phyloP scores from a whole-genome alignment of 2,113 vertebrate genomes.

The Apus apus region DNA sequence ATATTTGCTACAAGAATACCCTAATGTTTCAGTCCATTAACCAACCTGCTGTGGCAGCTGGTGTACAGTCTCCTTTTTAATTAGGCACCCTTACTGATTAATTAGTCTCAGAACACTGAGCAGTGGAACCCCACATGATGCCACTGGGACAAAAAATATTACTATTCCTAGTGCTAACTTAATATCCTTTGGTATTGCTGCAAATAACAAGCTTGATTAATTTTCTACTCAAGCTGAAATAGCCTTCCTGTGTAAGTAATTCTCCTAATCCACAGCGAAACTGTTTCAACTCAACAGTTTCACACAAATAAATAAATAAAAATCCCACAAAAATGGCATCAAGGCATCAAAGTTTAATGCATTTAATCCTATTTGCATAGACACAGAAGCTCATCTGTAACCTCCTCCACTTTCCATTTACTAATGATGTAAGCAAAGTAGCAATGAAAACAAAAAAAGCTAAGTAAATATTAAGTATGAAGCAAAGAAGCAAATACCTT shows the following conservation, averaged over 20 bases:
- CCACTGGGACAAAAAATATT: constrained; percentile 32
- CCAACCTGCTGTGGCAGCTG: constrained; percentile 60
- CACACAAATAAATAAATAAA: neutral
- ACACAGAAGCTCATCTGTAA: neutral
- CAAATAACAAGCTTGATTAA: constrained; percentile 25
- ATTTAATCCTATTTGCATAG: neutral
- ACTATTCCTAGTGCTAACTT: neutral
- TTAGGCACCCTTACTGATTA: constrained; percentile 74
- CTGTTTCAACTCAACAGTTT: neutral
- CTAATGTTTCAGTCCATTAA: constrained; percentile 50
- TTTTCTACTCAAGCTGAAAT: constrained; percentile 16
- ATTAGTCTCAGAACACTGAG: constrained; percentile 73
- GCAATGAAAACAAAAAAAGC: neutral
- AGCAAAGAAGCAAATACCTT: neutral
- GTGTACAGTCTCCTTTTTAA: constrained; percentile 75
- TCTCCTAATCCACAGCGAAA: neutral
- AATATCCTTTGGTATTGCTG: neutral
- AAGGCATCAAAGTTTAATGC: neutral
- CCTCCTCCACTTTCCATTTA: neutral
- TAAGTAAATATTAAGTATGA: neutral
- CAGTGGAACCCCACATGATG: constrained; percentile 10
- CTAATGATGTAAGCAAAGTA: neutral
- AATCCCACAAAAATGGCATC: neutral
- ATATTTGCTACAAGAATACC: constrained; percentile 33
- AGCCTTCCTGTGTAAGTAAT: neutral